Conservation (phyloP, 92 coral and sea anemone species). For the Parazoanthus darwini region DNA sequence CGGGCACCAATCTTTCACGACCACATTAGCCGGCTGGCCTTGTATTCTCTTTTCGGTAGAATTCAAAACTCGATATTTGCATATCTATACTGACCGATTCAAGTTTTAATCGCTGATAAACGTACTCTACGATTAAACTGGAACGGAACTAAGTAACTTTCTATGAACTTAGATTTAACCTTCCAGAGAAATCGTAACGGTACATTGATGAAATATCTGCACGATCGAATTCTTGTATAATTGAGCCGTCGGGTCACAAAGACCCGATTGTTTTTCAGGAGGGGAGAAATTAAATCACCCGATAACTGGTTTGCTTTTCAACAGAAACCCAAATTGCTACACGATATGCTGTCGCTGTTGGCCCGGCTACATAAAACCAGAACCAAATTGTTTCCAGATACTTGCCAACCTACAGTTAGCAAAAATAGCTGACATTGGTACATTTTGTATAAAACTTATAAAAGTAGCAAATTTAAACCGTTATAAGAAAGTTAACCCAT, state of each 20-base stretch:
- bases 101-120: not conserved
- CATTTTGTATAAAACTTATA: too few species aligned
- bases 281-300: not conserved
- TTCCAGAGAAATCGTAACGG: not conserved
- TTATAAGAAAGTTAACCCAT: too few species aligned
- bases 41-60: not conserved
- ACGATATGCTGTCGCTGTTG: not conserved
- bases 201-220: not conserved
- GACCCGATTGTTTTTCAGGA: not conserved
- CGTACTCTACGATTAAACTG: not conserved
- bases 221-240: not conserved
- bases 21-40: not conserved
- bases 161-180: not conserved
- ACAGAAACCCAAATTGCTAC: not conserved
- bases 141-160: not conserved
- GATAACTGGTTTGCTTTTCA: not conserved
- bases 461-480: too few species aligned
- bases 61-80: not conserved
- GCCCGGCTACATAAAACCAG: too few species aligned
- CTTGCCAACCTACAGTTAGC: too few species aligned
- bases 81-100: not conserved
- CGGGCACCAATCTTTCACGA: not conserved
- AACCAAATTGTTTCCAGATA: too few species aligned
- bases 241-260: not conserved
- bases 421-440: too few species aligned